Evolutionary conservation across 2,113 vertebrate species (phyloP), one percentile per base, ranked within the genome.

Genomic region (Podarcis muralis): DNA sequence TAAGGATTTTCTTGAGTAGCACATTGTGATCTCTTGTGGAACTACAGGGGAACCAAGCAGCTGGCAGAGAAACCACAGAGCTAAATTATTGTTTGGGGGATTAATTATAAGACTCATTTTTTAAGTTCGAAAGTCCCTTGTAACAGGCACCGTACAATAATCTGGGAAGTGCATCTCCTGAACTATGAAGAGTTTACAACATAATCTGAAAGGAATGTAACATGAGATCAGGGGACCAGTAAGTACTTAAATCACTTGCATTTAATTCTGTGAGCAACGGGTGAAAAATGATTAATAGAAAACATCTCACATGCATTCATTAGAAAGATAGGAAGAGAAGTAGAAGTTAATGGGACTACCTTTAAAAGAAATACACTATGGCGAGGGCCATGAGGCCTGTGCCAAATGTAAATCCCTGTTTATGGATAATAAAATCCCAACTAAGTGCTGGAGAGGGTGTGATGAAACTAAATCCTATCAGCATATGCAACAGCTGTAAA

Each of bases 381-480:
- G n/a, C 18, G 2, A 15, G 78, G 25, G 20, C n/a, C 4, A 59
- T 30, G 3, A 43, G 1, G 0, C 65, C n/a, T 87, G 5, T 83
- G 35, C 15, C 71, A 85, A 80, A 77, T 23, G 40, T 18, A 93
- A 79, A 90, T 37, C 66, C 18, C 35, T 78, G 18, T 85, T 92
- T 92, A 89, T 66, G 59, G 57, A 32, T 87, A 88, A 80, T 85
- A 90, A 89, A 90, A 62, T 25, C 30, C 35, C 3, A 68, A 85
- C 13, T 90, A 90, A 59, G 35, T 91, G 8, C 35, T 87, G 35
- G 7, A 90, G 25, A 79, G 3, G 35, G 1, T 84, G 81, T 88
- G 74, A 89, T 66, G 27, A 35, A 87, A 81, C 53, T 72, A 85
- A 32, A n/a, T 91, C 6, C 37, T 40, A n/a, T 83, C 86, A 86